phyloP scores from a whole-genome alignment of 1,140 invertebrate species.

The Neodiprion virginianus region DNA sequence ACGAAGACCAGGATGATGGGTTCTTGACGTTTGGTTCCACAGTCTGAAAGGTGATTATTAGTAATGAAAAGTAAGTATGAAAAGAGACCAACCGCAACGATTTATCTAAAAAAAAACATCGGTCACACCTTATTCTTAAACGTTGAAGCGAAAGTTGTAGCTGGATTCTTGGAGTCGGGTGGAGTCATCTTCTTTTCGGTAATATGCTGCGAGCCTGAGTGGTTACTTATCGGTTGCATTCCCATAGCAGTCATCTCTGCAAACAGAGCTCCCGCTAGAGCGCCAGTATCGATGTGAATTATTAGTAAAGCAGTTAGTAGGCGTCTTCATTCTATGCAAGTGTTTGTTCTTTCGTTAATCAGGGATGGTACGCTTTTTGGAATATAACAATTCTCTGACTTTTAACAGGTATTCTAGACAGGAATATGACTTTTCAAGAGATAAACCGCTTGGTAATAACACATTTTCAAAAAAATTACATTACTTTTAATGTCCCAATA shows the following conservation, averaged over 20 bases:
- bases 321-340: not conserved
- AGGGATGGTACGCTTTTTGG: too few species aligned
- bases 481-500: too few species aligned
- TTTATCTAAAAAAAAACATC: constrained; percentile 5
- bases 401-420: too few species aligned
- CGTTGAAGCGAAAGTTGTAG: constrained; percentile 69
- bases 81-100: not conserved
- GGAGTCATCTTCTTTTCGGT: constrained; percentile 58
- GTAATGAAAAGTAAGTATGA: not conserved
- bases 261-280: constrained; percentile 58
- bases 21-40: constrained; percentile 83
- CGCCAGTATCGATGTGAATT: constrained; percentile 34
- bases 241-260: constrained; percentile 57
- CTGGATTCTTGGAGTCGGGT: constrained; percentile 60
- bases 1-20: constrained; percentile 89
- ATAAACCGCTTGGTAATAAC: too few species aligned
- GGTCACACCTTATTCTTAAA: constrained; percentile 69
- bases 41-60: constrained; percentile 38
- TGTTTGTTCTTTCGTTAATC: too few species aligned
- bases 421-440: too few species aligned
- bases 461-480: too few species aligned
- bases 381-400: too few species aligned
- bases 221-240: constrained; percentile 53
- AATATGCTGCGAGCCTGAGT: constrained; percentile 46
- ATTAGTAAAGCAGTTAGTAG: constrained; percentile 52